phyloP scores from a whole-genome alignment of 2,113 vertebrate species.

The Spheniscus mendiculus region DNA sequence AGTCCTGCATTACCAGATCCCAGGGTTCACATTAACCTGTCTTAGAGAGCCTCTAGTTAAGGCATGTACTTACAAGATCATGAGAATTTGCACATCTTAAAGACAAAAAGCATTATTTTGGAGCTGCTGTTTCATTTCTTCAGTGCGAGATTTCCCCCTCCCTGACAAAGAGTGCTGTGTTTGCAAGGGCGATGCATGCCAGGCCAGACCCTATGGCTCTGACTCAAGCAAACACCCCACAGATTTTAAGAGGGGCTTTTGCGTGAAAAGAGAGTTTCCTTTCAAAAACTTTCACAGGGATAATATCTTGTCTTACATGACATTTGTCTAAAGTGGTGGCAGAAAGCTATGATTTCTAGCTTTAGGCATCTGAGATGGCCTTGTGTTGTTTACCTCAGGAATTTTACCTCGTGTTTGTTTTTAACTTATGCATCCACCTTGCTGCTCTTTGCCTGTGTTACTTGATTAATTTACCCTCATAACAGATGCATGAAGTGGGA shows the following conservation, averaged over 20 bases:
- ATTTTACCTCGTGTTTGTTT: not conserved
- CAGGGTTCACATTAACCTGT: not conserved
- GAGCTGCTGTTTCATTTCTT: not conserved
- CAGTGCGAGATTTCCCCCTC: not conserved
- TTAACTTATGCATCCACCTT: not conserved
- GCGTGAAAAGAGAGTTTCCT: not conserved
- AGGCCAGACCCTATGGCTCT: not conserved
- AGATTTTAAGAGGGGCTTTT: not conserved
- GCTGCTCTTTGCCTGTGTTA: not conserved
- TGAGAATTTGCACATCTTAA: not conserved
- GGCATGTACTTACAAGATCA: not conserved
- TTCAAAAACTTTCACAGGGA: not conserved
- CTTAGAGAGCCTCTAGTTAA: not conserved
- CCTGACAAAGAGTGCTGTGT: rapidly evolving
- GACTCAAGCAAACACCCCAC: not conserved
- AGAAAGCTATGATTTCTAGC: not conserved
- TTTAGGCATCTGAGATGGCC: not conserved
- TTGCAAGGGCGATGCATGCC: not conserved
- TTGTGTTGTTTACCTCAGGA: not conserved
- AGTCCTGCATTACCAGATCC: not conserved
- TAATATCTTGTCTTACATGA: not conserved
- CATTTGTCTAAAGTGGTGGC: not conserved
- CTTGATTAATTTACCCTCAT: not conserved
- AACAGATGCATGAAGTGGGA: not conserved
- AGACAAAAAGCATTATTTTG: not conserved